These are phyloP conservation scores for Oryzaephilus surinamensis DNA, from an alignment of 1,140 invertebrate genomes.

Conservation along the genomic window DNA sequence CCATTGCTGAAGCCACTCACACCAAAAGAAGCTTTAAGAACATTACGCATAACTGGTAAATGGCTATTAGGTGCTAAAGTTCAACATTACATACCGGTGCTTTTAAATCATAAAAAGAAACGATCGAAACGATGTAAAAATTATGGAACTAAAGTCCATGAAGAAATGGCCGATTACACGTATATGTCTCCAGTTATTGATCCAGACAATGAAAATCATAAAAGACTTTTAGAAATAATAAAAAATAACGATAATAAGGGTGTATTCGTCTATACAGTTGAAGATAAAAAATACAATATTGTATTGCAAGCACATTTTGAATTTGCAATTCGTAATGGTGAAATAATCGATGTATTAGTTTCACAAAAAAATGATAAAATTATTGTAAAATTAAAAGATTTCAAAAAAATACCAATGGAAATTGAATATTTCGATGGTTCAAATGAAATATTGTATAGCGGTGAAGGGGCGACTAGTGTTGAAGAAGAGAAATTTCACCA, in stretches of 20 bases:
- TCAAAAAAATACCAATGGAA: constrained; percentile 58
- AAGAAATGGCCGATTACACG: constrained; percentile 55
- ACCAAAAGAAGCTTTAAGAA: constrained; percentile 65
- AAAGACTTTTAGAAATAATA: constrained; percentile 48
- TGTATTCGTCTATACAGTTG: constrained; percentile 63
- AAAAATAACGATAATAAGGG: constrained; percentile 47
- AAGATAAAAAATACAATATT: constrained; percentile 59
- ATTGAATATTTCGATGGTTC: constrained; percentile 50
- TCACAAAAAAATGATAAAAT: constrained; percentile 63
- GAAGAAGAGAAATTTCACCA: constrained; percentile 50
- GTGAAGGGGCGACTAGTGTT: constrained; percentile 47
- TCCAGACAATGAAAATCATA: constrained; percentile 51
- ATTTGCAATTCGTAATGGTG: constrained; percentile 62
- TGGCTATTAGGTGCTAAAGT: constrained; percentile 44
- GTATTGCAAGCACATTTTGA: constrained; percentile 67
- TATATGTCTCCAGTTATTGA: constrained; percentile 64
- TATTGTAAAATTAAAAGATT: constrained; percentile 59
- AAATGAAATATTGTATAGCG: constrained; percentile 47
- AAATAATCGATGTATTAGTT: constrained; percentile 64
- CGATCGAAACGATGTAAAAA: constrained; percentile 51
- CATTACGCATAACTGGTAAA: constrained; percentile 72
- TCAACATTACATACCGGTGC: constrained; percentile 68
- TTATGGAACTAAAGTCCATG: constrained; percentile 53
- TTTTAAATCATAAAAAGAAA: constrained; percentile 49
- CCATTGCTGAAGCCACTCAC: constrained; percentile 70